phyloP scores from a whole-genome alignment of 1,140 invertebrate species.

The Harlomillsia oculata region DNA sequence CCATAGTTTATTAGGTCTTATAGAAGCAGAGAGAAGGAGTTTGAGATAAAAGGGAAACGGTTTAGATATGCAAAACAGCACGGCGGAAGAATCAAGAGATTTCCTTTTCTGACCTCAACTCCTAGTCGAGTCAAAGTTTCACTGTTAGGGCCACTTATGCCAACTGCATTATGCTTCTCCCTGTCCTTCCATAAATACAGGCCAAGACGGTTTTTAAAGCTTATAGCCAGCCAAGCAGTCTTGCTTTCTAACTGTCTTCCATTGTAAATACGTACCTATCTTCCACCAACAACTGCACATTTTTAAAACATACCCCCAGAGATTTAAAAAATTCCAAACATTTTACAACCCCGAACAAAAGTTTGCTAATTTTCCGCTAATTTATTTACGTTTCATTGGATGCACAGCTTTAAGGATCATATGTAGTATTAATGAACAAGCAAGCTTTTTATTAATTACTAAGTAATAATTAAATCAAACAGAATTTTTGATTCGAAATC shows the following conservation, averaged over 20 bases:
- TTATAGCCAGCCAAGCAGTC: background rate
- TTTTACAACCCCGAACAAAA: too few relatives aligned
- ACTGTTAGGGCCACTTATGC: background rate
- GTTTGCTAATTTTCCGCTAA: too few relatives aligned
- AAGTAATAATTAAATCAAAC: too few relatives aligned
- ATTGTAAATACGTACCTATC: too few relatives aligned
- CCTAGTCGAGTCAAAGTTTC: background rate
- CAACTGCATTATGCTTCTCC: conserved; percentile 6
- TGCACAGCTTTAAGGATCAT: too few relatives aligned
- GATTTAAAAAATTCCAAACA: too few relatives aligned
- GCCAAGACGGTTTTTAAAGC: background rate
- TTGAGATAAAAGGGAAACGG: conserved; percentile 34
- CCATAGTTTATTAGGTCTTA: conserved; percentile 32
- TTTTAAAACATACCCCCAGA: too few relatives aligned
- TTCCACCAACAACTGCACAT: too few relatives aligned
- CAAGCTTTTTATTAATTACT: too few relatives aligned
- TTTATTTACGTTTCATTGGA: too few relatives aligned
- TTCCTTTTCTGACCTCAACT: conserved; percentile 20
- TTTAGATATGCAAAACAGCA: conserved; percentile 34
- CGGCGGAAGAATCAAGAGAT: conserved; percentile 14
- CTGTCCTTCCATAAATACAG: conserved; percentile 13
- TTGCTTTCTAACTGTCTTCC: background rate
- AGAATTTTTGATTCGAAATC: too few relatives aligned
- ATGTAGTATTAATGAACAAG: too few relatives aligned
- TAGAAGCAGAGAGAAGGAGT: conserved; percentile 28